Percentiles rank a stretch among this genome's conserved stretches.
Evolutionary conservation across 2,113 vertebrate genomes (phyloP).

Genomic region (Takifugu flavidus): DNA sequence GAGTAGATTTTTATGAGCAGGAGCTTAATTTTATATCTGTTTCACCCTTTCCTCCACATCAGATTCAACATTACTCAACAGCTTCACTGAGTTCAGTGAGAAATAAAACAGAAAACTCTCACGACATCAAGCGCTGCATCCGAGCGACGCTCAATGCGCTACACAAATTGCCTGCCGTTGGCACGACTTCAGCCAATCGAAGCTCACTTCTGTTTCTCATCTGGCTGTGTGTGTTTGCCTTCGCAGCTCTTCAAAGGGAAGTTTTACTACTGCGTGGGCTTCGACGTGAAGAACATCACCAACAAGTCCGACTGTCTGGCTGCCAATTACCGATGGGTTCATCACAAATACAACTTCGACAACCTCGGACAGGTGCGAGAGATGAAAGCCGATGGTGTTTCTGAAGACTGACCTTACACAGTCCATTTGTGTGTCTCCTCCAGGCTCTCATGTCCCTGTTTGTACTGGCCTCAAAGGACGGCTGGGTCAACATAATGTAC

Average conservation of each 20-base stretch:
- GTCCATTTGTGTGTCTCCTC: not conserved
- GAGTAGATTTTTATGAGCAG: too few relatives aligned
- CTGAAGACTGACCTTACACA: too few relatives aligned
- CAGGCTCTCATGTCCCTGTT: conserved; percentile 93
- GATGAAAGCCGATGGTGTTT: not conserved
- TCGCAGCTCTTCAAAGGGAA: conserved; percentile 96
- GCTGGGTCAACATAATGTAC: conserved; percentile 97
- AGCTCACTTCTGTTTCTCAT: conserved; percentile 13
- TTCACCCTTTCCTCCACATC: too few relatives aligned
- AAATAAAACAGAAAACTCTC: too few relatives aligned
- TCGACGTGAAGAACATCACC: conserved; percentile 93
- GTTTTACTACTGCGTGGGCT: conserved; percentile 92
- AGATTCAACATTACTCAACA: too few relatives aligned
- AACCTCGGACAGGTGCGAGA: conserved; percentile 89
- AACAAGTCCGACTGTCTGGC: conserved; percentile 91
- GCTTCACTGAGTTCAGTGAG: too few relatives aligned
- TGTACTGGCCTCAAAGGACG: conserved; percentile 91
- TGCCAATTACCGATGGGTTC: conserved; percentile 92
- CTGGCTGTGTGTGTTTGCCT: conserved; percentile 8
- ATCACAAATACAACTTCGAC: conserved; percentile 98
- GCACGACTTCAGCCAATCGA: conserved; percentile 10
- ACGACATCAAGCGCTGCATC: too few relatives aligned
- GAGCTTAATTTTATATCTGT: too few relatives aligned
- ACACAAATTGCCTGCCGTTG: not conserved
- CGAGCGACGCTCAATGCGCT: too few relatives aligned